Base-by-base conservation (phyloP, 2,113 vertebrate genomes). In the Oenanthe oenanthe region DNA sequence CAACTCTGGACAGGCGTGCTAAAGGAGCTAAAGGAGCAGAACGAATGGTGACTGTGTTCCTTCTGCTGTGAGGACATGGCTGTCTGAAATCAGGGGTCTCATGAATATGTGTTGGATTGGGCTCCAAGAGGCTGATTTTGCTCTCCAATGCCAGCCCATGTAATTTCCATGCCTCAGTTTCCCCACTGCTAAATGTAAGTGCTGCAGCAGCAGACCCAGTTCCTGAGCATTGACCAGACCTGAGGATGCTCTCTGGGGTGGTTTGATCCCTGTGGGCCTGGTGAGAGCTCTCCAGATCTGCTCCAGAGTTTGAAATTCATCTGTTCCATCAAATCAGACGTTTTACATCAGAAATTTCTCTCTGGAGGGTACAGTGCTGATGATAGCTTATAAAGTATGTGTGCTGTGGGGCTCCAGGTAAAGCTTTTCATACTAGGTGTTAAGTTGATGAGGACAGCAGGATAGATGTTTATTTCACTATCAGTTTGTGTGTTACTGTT, bases 391-490 rank as follows among this genome's bases (percentile, higher is more conserved):
- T 40, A 70, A 88, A 90, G 31, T 77, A 19, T 10, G 13, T 84
- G 60, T 29, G 24, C 65, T 80, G 24, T 74, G 34, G 63, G 68
- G 18, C 66, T 92, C 43, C 51, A 71, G 88, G 79, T 97, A 60
- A 74, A 80, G 51, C 26, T 71, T 84, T 80, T 88, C 67, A 56
- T 86, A 14, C 72, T 67, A 56, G 57, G 28, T 88, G 68, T 93
- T 87, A 85, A 93, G 53, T 40, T 88, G 91, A 88, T 88, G 85
- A 86, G 43, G 72, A 67, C 60, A 86, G 72, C 83, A 77, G 48
- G 54, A 45, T 70, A 63, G 26, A n/a, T 10, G 24, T 71, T 90
- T 26, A 51, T 67, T 70, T 94, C 86, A 74, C 80, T 94, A 73
- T 76, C 9, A 40, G 42, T 92, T 83, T 2, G 4, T 50, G 43